phyloP scores from a whole-genome alignment of 2,888 invertebrate species.

The Vanessa cardui region DNA sequence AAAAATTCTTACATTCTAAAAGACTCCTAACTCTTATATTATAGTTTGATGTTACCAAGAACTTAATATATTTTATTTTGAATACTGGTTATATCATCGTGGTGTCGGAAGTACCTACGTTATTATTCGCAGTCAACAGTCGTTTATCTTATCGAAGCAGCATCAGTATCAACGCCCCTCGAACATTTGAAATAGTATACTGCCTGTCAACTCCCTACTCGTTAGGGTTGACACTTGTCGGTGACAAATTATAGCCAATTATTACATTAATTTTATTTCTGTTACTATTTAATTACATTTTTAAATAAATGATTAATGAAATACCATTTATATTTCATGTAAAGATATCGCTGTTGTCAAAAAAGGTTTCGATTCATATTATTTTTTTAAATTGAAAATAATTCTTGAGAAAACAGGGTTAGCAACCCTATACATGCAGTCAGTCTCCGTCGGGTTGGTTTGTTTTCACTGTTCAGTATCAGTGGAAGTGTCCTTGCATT shows the following conservation, averaged over 20 bases:
- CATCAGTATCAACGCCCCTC: conserved; percentile 47
- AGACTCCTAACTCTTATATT: too few relatives aligned
- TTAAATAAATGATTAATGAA: too few relatives aligned
- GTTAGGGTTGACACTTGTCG: neutral
- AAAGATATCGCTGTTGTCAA: too few relatives aligned
- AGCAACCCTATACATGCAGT: neutral
- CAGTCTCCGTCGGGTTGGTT: neutral
- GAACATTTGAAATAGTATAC: neutral
- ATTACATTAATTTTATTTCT: too few relatives aligned
- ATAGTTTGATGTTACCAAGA: too few relatives aligned
- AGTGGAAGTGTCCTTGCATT: conserved; percentile 4
- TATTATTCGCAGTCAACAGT: conserved; percentile 61
- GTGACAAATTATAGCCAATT: too few relatives aligned
- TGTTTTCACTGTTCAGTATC: neutral
- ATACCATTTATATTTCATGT: too few relatives aligned
- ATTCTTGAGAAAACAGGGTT: neutral
- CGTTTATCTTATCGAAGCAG: conserved; percentile 64
- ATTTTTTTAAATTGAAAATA: neutral
- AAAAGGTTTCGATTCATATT: neutral
- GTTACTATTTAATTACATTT: too few relatives aligned
- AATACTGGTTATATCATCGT: conserved; percentile 15
- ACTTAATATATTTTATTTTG: neutral
- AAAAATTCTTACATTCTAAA: too few relatives aligned
- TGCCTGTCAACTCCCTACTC: neutral
- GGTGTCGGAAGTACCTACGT: conserved; percentile 36